A percentile compares a stretch with the other conserved stretches of the same genome.
Conservation (phyloP, 1,140 invertebrate species). For the Meteorus sp. region DNA sequence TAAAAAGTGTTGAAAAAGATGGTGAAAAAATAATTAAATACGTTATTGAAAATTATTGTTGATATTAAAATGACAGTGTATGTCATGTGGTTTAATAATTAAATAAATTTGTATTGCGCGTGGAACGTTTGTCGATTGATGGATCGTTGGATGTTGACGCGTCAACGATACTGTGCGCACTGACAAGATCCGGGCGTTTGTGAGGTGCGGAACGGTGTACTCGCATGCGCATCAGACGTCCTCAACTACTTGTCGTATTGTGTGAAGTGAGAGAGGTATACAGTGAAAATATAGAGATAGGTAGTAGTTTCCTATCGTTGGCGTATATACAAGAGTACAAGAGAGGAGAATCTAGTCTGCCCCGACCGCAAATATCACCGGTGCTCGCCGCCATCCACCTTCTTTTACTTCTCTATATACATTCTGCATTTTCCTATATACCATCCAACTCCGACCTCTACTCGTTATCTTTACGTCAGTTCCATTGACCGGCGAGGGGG, state of each 20-base stretch:
- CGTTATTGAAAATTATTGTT: too few relatives aligned
- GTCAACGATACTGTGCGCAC: slow-evolving; percentile 31
- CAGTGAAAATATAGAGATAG: too few relatives aligned
- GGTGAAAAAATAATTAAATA: too few relatives aligned
- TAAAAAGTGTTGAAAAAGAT: too few relatives aligned
- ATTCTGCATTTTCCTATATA: not conserved
- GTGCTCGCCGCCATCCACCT: slow-evolving; percentile 3
- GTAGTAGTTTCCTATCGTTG: too few relatives aligned
- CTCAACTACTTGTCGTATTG: not conserved
- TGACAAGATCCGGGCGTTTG: slow-evolving; percentile 33
- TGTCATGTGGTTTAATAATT: too few relatives aligned
- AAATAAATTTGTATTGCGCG: too few relatives aligned
- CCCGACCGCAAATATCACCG: slow-evolving; percentile 26
- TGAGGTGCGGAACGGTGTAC: slow-evolving; percentile 9
- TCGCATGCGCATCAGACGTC: slow-evolving; percentile 21
- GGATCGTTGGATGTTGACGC: slow-evolving; percentile 19
- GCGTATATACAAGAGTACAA: too few relatives aligned
- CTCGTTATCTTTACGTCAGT: not conserved
- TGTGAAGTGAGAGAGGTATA: not conserved
- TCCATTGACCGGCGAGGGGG: not conserved
- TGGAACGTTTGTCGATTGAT: too few relatives aligned
- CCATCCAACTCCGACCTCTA: not conserved
- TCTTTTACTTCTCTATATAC: not conserved
- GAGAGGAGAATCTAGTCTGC: slow-evolving; percentile 25
- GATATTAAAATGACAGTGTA: too few relatives aligned